Conservation (phyloP, 1,140 invertebrate genomes). For the Conus ventricosus region DNA sequence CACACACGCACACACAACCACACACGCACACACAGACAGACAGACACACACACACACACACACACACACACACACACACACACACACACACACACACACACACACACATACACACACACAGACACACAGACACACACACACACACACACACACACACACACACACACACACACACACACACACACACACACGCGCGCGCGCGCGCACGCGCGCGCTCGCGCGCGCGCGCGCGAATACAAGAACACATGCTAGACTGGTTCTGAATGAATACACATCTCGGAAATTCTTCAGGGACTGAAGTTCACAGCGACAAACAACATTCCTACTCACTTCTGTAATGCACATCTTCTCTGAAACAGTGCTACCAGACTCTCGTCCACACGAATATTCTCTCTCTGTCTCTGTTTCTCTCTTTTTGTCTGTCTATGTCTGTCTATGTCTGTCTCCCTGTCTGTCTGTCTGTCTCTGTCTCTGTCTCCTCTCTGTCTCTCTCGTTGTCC, state of each 20-base stretch:
- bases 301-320: too few relatives aligned
- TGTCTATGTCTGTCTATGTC: too few relatives aligned
- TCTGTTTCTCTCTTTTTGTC: too few relatives aligned
- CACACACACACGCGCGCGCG: slow-evolving; percentile 3
- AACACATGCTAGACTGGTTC: neutral
- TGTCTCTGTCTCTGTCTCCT: neutral
- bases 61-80: slow-evolving; percentile 15
- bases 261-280: too few relatives aligned
- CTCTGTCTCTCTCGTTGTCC: neutral
- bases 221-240: neutral
- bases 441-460: too few relatives aligned
- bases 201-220: too few relatives aligned
- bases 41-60: slow-evolving; percentile 9
- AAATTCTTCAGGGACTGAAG: too few relatives aligned
- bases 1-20: neutral
- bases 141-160: slow-evolving; percentile 15
- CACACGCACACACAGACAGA: neutral
- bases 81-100: slow-evolving; percentile 10
- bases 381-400: too few relatives aligned
- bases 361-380: too few relatives aligned
- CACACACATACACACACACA: slow-evolving; percentile 6
- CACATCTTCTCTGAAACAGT: too few relatives aligned
- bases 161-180: slow-evolving; percentile 10
- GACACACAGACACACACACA: neutral
- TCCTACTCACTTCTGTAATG: too few relatives aligned